Base-by-base conservation (phyloP, 1,140 invertebrate species). In the Leptinotarsa defecta region DNA sequence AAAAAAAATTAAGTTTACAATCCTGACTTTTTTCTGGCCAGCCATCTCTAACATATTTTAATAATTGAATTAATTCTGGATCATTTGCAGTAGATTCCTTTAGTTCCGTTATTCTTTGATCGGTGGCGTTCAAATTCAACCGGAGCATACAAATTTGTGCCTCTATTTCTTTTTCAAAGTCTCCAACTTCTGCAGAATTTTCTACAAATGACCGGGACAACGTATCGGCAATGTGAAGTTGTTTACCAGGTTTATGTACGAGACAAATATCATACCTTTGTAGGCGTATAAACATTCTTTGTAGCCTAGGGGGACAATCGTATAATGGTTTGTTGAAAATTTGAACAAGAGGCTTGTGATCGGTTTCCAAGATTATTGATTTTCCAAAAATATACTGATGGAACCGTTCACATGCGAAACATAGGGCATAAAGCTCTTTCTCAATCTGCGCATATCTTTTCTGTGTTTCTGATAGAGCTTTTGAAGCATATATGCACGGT, bases 401-500 rank as follows among this genome's bases (percentile, higher is more conserved):
- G 17, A 52, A 52, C 49, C 49, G 49, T 17, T 52, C 49, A 13
- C 11, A 52, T 78, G 69, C 79, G 79, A 81, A 85, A 71, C 48
- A 43, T 13, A 76, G 67, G 6, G 80, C 83, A 11, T 86, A 78
- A 17, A 81, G 77, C 77, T 88, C 86, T 72, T 86, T 87, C 68
- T 87, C 85, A 20, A 86, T 86, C 74, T 85, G 83, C 8, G 82
- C 77, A 74, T 86, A 88, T 11, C 79, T 81, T 67, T 79, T 62
- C 77, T 88, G 80, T 17, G 82, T 77, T 34, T 75, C 11, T 11
- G 76, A 83, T 5, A 64, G 19, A 15, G 24, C 3, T 22, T 64
- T 19, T 13, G 19, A 64, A n/a, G 63, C 63, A 64, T 64, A 64
- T 17, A n/a, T n/a, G 19, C 63, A 64, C 22, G 22, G 22, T 22